Conservation (phyloP, 2,113 vertebrate species). For the Suncus etruscus region DNA sequence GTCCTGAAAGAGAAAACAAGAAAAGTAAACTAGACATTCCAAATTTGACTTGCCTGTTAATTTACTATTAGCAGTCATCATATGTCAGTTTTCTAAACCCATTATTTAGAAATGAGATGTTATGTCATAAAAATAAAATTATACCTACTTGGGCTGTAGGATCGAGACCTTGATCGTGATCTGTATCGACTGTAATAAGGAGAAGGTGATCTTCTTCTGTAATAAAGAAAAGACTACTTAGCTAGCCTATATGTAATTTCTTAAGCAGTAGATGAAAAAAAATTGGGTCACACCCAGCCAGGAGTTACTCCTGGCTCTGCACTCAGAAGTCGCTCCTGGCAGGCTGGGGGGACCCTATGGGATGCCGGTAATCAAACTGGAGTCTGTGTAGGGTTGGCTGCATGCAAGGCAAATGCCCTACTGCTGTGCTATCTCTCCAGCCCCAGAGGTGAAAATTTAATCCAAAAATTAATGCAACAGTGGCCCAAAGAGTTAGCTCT, state of each 20-base stretch:
- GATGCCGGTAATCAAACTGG: no score
- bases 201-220: conserved; percentile 94
- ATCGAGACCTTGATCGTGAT: conserved; percentile 94
- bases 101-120: conserved; percentile 28
- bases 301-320: no score
- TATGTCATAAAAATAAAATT: conserved; percentile 31
- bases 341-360: no score
- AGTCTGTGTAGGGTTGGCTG: no score
- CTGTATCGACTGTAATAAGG: conserved; percentile 95
- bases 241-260: conserved; percentile 17
- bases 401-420: no score
- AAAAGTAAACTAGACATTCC: conserved; percentile 57
- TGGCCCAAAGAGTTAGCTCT: background rate
- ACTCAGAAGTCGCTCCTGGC: no score
- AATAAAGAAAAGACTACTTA: conserved; percentile 79
- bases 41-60: conserved; percentile 21
- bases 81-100: background rate
- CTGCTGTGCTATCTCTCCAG: no score
- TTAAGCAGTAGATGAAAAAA: no score
- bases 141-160: conserved; percentile 95
- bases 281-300: no score
- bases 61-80: background rate
- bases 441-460: conserved; percentile 28
- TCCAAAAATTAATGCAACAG: background rate
- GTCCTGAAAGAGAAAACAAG: conserved; percentile 86